These are phyloP conservation scores for Pristionchus japonicus DNA, from an alignment of 2,888 invertebrate genomes.

Conservation along the genomic window DNA sequence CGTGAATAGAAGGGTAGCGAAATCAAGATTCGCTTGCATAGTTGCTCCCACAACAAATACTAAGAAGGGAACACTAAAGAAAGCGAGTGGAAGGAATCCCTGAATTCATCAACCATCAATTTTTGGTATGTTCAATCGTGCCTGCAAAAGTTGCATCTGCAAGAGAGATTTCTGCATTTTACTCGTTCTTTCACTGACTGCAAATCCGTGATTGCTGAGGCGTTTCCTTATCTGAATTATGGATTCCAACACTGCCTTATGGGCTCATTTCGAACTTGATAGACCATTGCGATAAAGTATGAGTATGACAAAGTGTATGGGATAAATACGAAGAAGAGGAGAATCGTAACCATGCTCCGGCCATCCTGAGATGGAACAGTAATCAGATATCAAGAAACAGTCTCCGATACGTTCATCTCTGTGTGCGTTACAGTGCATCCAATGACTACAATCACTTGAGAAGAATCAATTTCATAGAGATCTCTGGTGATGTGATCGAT, in stretches of 20 bases:
- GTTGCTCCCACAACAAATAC: neutral
- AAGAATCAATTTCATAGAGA: neutral
- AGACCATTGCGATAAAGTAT: neutral
- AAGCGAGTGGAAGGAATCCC: neutral
- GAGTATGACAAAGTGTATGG: neutral
- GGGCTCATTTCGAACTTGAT: neutral
- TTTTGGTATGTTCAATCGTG: neutral
- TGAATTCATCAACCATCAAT: neutral
- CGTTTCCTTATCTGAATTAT: neutral
- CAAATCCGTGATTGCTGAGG: neutral
- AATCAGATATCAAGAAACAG: neutral
- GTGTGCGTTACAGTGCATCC: neutral
- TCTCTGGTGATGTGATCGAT: neutral
- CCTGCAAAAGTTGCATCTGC: neutral
- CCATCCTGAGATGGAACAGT: neutral
- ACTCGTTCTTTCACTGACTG: neutral
- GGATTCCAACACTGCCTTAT: neutral
- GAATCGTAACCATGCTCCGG: neutral
- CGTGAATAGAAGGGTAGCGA: neutral
- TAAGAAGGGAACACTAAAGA: neutral
- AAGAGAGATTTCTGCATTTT: constrained; percentile 3
- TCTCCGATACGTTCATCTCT: neutral
- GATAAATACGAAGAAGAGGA: neutral
- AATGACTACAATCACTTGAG: neutral
- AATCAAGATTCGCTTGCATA: neutral